These are phyloP conservation scores for Poeciliopsis prolifica DNA, from an alignment of 2,113 vertebrate species.

Conservation along the genomic window DNA sequence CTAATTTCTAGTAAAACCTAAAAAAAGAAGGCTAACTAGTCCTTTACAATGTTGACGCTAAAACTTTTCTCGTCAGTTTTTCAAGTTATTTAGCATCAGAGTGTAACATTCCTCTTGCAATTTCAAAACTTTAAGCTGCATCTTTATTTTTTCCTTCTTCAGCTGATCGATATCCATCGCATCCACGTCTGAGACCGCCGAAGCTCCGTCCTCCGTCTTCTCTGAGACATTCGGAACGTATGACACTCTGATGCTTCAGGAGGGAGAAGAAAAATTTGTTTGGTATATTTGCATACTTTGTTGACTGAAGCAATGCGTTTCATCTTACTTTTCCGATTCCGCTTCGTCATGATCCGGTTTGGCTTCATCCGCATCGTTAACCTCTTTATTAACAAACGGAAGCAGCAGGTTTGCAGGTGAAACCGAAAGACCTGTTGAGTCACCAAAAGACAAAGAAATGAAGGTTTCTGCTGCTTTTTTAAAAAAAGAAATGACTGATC, in stretches of 20 bases:
- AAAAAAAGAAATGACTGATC: background rate
- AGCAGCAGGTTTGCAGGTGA: background rate
- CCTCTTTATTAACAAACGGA: fast-evolving
- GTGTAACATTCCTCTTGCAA: slow-evolving; percentile 50
- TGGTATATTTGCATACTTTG: no score
- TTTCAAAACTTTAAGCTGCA: slow-evolving; percentile 50
- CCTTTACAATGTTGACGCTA: no score
- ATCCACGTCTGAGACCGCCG: background rate
- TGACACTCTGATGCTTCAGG: background rate
- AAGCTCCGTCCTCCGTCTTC: background rate
- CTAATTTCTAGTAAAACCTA: no score
- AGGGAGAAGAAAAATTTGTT: background rate
- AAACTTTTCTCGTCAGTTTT: background rate
- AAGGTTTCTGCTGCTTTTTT: background rate
- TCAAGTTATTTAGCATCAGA: background rate
- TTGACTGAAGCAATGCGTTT: background rate
- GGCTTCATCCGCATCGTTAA: background rate
- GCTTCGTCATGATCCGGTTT: background rate
- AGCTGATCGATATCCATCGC: slow-evolving; percentile 21
- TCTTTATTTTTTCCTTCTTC: slow-evolving; percentile 36
- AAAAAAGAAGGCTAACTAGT: no score
- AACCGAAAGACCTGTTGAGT: background rate
- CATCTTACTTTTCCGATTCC: background rate
- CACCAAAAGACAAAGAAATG: background rate
- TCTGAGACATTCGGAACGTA: background rate